A percentile compares a stretch with the other conserved stretches of the same genome.
Evolutionary conservation across 2,797 vertebrate genomes (phyloP).

Genomic region (Babyrousa celebensis): DNA sequence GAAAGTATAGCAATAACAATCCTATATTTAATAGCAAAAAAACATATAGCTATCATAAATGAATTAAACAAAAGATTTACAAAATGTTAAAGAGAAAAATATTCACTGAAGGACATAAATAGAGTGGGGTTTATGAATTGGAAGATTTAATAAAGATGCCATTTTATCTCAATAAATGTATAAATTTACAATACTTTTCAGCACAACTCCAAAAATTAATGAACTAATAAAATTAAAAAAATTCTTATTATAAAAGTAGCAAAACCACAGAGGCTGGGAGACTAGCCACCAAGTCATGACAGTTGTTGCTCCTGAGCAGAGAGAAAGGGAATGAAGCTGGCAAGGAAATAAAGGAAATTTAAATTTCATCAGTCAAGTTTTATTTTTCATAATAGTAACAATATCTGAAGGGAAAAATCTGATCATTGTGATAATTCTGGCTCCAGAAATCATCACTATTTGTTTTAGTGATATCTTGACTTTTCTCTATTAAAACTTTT

Average conservation of each 20-base stretch:
- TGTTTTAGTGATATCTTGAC: background rate
- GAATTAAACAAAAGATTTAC: background rate
- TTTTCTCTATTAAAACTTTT: constrained; percentile 49
- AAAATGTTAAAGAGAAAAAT: constrained; percentile 1
- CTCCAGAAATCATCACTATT: background rate
- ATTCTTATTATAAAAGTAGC: background rate
- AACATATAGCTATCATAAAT: background rate
- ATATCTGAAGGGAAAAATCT: background rate
- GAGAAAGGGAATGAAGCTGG: background rate
- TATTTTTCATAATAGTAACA: constrained; percentile 18
- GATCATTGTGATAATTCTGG: constrained; percentile 15
- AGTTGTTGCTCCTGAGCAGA: background rate
- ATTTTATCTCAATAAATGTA: background rate
- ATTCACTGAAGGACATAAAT: background rate
- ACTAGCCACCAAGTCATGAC: background rate
- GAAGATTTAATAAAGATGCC: constrained; percentile 1
- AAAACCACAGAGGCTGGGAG: background rate
- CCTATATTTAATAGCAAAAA: background rate
- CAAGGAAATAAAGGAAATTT: background rate
- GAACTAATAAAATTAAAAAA: background rate
- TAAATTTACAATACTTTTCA: constrained; percentile 20
- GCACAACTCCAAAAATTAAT: background rate
- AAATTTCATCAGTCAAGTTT: background rate
- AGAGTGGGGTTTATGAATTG: background rate
- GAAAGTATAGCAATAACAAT: constrained; percentile 24